Evolutionary conservation across 2,797 vertebrate genomes (phyloP).

Genomic region (Cebuella pygmaea): DNA sequence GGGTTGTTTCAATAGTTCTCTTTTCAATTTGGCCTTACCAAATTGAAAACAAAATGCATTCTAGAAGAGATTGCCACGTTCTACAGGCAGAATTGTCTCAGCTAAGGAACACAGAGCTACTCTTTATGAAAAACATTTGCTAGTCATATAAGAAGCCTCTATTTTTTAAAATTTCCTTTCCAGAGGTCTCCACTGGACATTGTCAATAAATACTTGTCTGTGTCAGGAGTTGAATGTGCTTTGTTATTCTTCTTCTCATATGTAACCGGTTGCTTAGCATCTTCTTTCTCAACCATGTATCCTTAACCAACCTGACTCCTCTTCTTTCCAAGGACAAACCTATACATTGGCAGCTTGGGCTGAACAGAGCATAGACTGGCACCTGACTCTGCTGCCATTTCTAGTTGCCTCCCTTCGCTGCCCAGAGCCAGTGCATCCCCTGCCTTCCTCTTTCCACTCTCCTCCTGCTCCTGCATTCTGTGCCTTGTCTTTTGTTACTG

Average conservation of each 20-base stretch:
- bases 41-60: not conserved
- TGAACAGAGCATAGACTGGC: not conserved
- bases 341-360: too few relatives aligned
- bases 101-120: not conserved
- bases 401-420: not conserved
- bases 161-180: not conserved
- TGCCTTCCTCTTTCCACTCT: not conserved
- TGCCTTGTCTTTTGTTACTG: not conserved
- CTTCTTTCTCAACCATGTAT: not conserved
- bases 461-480: fast-evolving
- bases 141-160: not conserved
- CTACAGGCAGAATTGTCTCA: not conserved
- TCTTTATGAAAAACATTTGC: not conserved
- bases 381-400: not conserved
- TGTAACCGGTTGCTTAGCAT: not conserved
- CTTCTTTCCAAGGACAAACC: not conserved
- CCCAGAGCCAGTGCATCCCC: not conserved
- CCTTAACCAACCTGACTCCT: fast-evolving
- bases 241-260: not conserved
- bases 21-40: not conserved
- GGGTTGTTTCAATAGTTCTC: not conserved
- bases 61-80: not conserved
- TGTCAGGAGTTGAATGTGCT: not conserved
- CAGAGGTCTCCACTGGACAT: not conserved
- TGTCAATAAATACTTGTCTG: not conserved